Evolutionary conservation across 2,888 invertebrate genomes (phyloP), one percentile per base, ranked within the genome.

Genomic region (Lacanobia oleracea): DNA sequence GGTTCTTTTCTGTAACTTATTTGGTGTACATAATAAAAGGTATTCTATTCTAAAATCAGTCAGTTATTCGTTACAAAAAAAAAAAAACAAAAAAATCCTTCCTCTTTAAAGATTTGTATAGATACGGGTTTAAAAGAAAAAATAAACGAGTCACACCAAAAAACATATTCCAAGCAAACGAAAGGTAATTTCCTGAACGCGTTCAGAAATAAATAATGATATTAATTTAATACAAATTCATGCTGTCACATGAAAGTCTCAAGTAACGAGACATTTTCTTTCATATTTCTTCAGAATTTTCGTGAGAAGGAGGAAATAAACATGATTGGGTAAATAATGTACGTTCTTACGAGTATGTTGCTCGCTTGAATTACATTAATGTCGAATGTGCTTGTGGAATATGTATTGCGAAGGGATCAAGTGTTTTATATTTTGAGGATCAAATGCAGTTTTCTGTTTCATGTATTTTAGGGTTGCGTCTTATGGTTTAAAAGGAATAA

Each of bases 161-260:
- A 57, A 56, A 37, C 16, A 27, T 21, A 23, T 59, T 54, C 23
- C 2, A 54, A 53, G 57, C 4, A 54, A 14, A 53, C 51, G 12
- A 37, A 23, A 56, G 2, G 40, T 77, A 77, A 78, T 66, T 66
- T 77, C 78, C 77, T 59, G 37, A 3, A 21, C 45, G 56, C 5
- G 23, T 45, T 56, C 76, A 50, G 51, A 48, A 37, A 56, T 68
- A 76, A 67, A 66, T 65, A 82, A 77, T 54, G 27, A 65, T 27
- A 81, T 77, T 70, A 70, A 69, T 78, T 82, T 12, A 64, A 77
- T 40, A 82, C 62, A 77, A 77, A 82, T 77, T 81, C 71, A 14
- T 12, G 4, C 8, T 77, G 82, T 82, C 78, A 82, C 27, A 63
- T 63, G 48, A 63, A 77, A 37, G 54, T 68, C 82, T 73, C 27